These are phyloP conservation scores for Gymnarchus niloticus DNA, from an alignment of 2,113 vertebrate species.

Conservation along the genomic window DNA sequence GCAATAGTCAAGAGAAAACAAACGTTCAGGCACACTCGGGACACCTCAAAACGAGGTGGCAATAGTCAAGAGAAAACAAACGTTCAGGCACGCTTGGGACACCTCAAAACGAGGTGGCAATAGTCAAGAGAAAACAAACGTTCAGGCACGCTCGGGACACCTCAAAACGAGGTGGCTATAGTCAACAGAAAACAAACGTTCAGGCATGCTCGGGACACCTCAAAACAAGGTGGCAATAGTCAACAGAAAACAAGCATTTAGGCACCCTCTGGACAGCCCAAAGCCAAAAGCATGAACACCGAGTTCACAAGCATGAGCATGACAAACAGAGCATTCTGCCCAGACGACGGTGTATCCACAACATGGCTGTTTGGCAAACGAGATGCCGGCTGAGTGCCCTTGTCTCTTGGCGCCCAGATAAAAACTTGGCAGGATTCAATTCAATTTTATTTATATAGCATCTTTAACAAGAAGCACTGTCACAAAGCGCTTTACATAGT, in stretches of 20 bases:
- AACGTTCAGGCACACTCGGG: neutral
- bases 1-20: too few relatives aligned
- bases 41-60: neutral
- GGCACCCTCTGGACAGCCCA: neutral
- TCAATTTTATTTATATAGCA: too few relatives aligned
- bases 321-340: neutral
- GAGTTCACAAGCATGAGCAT: neutral
- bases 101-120: too few relatives aligned
- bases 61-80: too few relatives aligned
- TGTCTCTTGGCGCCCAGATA: neutral
- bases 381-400: neutral
- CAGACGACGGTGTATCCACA: neutral
- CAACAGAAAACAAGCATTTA: neutral
- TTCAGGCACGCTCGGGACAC: neutral
- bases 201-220: neutral
- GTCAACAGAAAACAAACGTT: too few relatives aligned
- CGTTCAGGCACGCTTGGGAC: neutral
- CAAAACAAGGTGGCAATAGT: neutral
- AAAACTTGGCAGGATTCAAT: slow-evolving; percentile 11
- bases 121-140: too few relatives aligned
- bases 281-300: neutral
- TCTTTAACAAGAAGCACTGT: too few relatives aligned
- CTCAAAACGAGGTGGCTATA: too few relatives aligned
- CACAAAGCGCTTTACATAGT: too few relatives aligned
- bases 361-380: neutral